Evolutionary conservation across 1,140 invertebrate genomes (phyloP), one percentile per base, ranked within the genome.

Genomic region (Mizuhopecten yessoensis): DNA sequence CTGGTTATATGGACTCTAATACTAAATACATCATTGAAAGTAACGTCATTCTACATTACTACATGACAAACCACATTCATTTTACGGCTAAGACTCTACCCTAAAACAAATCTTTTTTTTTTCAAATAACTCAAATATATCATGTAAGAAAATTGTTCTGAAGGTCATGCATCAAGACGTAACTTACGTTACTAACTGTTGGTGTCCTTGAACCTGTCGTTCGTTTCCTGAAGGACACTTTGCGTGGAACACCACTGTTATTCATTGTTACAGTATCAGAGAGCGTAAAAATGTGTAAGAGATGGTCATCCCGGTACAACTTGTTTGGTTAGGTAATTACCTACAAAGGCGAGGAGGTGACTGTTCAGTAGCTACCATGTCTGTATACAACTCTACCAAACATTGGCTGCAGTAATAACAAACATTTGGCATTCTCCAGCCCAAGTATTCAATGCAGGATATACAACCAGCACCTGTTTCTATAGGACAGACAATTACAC

Each of bases 401-500:
- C 57, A 75, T 75, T 75, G 57, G 23, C 57, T 75, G 57, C 57
- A 29, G 1, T 17, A 75, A 75, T 75, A 75, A 75, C 57, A 75
- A 75, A 75, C 57, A 75, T n/a, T 75, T 75, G 57, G 57, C 57
- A 75, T n/a, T 75, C 57, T 75, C 57, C 57, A 75, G 1, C 57
- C 17, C n/a, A 75, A 75, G 57, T 5, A 75, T 75, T 75, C 57
- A 29, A 29, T 29, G 57, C 29, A 75, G 57, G 57, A 75, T 75
- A 75, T n/a, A 75, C 57, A 75, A 5, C 57, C 5, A 75, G 57
- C 57, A 75, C 57, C 57, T 75, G 57, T 75, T 75, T 29, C 57
- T 75, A 75, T 11, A 75, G 57, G 5, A n/a, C 45, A 49, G 45
- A 49, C n/a, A 29, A 75, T 75, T 75, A 75, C n/a, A n/a, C 5